Conservation (phyloP, 1,140 invertebrate genomes). For the Stegodyphus mimosarum region DNA sequence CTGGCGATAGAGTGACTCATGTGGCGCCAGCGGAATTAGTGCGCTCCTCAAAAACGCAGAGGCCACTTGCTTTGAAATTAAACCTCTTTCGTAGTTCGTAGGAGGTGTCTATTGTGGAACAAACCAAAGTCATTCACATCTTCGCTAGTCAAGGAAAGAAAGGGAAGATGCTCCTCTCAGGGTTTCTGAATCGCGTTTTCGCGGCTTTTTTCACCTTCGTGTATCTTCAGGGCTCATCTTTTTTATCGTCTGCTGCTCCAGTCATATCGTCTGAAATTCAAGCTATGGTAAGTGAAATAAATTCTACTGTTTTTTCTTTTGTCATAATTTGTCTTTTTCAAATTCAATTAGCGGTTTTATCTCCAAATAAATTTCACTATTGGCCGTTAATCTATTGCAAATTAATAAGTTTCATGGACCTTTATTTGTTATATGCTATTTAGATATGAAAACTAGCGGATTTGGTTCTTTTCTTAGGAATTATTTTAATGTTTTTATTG, state of each 20-base stretch:
- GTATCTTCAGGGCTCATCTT: background rate
- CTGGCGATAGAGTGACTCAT: slow-evolving; percentile 13
- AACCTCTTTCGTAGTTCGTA: slow-evolving; percentile 30
- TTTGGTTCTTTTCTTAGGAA: too few species aligned
- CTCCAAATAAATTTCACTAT: too few species aligned
- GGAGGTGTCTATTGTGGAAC: background rate
- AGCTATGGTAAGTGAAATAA: slow-evolving; percentile 34
- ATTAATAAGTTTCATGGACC: too few species aligned
- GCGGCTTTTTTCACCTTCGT: background rate
- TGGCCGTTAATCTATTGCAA: too few species aligned
- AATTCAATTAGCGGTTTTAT: too few species aligned
- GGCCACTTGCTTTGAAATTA: slow-evolving; percentile 14
- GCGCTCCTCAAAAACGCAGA: slow-evolving; percentile 17
- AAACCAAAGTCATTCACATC: slow-evolving; percentile 41
- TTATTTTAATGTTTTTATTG: too few species aligned
- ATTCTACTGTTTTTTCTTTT: too few species aligned
- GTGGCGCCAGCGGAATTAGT: background rate
- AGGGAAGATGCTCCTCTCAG: slow-evolving; percentile 24
- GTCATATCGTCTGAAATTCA: slow-evolving; percentile 40
- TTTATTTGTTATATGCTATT: too few species aligned
- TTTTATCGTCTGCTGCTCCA: slow-evolving; percentile 6
- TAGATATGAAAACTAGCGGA: too few species aligned
- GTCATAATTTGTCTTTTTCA: too few species aligned
- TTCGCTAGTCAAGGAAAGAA: slow-evolving; percentile 11
- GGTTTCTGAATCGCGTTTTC: slow-evolving; percentile 36